phyloP scores from a whole-genome alignment of 2,797 vertebrate species.

The Parambassis ranga region DNA sequence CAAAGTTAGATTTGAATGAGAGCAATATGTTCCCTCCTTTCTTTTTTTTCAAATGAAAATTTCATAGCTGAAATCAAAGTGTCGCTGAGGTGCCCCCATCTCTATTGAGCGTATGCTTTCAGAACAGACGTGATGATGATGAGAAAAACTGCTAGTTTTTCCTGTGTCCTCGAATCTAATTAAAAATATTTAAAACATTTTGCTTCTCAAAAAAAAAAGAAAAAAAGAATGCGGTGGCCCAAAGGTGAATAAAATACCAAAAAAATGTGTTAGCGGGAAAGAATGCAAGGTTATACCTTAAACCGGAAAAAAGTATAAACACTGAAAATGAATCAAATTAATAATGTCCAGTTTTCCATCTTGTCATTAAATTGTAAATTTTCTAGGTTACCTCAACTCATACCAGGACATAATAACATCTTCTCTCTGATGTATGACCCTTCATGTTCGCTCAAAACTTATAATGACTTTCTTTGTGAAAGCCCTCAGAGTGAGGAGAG shows the following conservation, averaged over 20 bases:
- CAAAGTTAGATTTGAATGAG: conserved; percentile 85
- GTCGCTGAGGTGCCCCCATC: conserved; percentile 65
- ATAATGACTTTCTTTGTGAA: conserved; percentile 76
- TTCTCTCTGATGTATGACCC: conserved; percentile 55
- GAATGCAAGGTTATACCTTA: conserved; percentile 20
- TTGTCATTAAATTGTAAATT: conserved; percentile 24
- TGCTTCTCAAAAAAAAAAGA: conserved; percentile 20
- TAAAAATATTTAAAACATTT: conserved; percentile 57
- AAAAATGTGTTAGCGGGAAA: neutral
- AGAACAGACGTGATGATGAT: conserved; percentile 48
- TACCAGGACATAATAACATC: conserved; percentile 36
- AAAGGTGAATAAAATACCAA: conserved; percentile 32
- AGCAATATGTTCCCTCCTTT: conserved; percentile 78
- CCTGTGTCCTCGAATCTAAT: conserved; percentile 56
- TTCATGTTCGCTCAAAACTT: conserved; percentile 69
- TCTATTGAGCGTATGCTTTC: conserved; percentile 62
- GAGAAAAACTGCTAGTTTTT: conserved; percentile 53
- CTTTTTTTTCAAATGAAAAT: conserved; percentile 78
- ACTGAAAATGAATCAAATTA: conserved; percentile 11
- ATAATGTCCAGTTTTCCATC: neutral
- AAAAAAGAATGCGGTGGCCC: conserved; percentile 27
- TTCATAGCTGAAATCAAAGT: conserved; percentile 82
- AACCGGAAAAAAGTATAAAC: conserved; percentile 12
- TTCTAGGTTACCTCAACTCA: conserved; percentile 44
- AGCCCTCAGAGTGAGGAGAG: conserved; percentile 66